Evolutionary conservation across 1,140 invertebrate species (phyloP), one percentile per base, ranked within the genome.

Genomic region (Tribolium castaneum): DNA sequence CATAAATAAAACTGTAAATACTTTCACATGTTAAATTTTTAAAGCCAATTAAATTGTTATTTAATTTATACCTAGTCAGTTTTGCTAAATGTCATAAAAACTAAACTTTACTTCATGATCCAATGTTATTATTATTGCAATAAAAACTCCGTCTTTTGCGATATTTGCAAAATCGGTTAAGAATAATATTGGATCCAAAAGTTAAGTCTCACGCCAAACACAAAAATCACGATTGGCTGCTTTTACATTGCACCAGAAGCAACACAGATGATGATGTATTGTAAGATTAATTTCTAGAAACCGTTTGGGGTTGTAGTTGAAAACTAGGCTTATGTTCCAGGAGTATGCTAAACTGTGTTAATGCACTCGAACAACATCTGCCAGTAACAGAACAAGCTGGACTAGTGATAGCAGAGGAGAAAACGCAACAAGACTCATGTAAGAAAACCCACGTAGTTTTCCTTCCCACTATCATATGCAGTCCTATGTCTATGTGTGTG

Each of bases 261-360:
- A 66, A 66, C 59, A 66, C 59, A 66, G 59, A 66, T 59, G 16
- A 59, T 66, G 59, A 66, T 66, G 59, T 66, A 66, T 66, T 66
- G 59, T 66, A 66, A 66, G 59, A 66, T 72, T 72, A 72, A 72
- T 72, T 19, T 54, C 19, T 54, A 71, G 70, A 72, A 72, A 72
- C 70, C 45, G 70, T 72, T 51, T 72, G 70, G 51, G 39, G 75
- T 14, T 56, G 56, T 54, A 45, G 54, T 70, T 76, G 75, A 70
- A 70, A 52, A 50, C 50, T 52, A 66, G 75, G 39, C 75, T 70
- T 87, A 86, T 90, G 88, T 92, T 93, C 92, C 90, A 93, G 93
- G 90, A 95, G 93, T 90, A 94, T 94, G 93, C 90, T 94, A 90
- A 94, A 94, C 91, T 94, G 93, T 90, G 93, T 94, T 87, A 95